These are phyloP conservation scores for Rynchops niger DNA, from an alignment of 2,113 vertebrate species.

Conservation along the genomic window DNA sequence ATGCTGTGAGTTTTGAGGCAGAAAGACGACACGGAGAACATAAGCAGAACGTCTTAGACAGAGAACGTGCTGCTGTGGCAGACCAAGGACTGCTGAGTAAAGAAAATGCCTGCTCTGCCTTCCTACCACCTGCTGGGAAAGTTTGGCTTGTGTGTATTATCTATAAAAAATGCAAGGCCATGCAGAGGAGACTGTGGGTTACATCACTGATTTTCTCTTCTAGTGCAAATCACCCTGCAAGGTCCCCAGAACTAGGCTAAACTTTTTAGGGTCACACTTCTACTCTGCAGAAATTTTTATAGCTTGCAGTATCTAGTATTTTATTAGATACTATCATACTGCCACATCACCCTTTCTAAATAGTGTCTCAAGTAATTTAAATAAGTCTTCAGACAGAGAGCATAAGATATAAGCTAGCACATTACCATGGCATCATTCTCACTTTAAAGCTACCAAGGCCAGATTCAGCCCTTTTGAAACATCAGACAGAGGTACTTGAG, in stretches of 20 bases:
- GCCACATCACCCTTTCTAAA: not conserved
- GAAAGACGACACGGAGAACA: not conserved
- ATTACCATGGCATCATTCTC: not conserved
- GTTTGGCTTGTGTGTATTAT: no score
- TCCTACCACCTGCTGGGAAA: not conserved
- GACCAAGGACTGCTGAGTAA: not conserved
- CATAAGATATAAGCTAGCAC: not conserved
- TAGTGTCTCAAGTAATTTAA: not conserved
- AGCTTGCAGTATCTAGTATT: not conserved
- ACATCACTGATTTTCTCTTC: not conserved
- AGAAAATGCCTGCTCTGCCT: not conserved
- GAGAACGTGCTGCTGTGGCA: accelerated
- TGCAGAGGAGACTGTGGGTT: not conserved
- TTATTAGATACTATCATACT: not conserved
- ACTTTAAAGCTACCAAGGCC: not conserved
- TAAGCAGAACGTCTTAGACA: not conserved
- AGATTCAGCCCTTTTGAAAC: not conserved
- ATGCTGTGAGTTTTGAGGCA: not conserved
- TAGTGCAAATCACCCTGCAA: not conserved
- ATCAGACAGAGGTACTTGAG: not conserved
- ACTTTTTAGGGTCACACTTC: not conserved
- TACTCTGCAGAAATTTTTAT: not conserved
- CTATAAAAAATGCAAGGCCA: not conserved
- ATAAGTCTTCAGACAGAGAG: not conserved
- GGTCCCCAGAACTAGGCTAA: not conserved